Evolutionary conservation across 2,113 vertebrate species (phyloP).

Genomic region (Gasterosteus aculeatus): DNA sequence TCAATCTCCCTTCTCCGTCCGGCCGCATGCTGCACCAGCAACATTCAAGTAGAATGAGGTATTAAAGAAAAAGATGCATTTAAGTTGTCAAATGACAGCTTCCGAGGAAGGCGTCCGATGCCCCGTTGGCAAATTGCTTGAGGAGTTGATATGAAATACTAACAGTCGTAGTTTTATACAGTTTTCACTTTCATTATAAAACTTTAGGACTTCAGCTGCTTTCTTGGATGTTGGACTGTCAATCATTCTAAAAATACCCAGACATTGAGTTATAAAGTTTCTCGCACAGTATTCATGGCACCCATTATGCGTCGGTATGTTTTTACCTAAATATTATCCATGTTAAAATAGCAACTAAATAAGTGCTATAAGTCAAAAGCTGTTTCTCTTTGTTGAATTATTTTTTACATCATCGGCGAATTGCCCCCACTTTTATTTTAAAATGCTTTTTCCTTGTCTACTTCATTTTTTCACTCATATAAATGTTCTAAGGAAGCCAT

Average conservation of each 20-base stretch:
- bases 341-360: slow-evolving; percentile 4
- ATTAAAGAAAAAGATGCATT: slow-evolving; percentile 30
- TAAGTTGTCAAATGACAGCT: slow-evolving; percentile 7
- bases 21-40: slow-evolving; percentile 2
- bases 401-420: slow-evolving; percentile 2
- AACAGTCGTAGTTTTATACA: slow-evolving; percentile 11
- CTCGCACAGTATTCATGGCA: background rate
- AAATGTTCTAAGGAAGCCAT: slow-evolving; percentile 12
- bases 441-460: background rate
- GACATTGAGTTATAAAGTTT: slow-evolving; percentile 14
- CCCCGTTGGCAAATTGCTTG: background rate
- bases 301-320: slow-evolving; percentile 4
- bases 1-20: slow-evolving; percentile 13
- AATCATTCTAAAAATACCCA: slow-evolving; percentile 4
- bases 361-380: background rate
- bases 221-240: slow-evolving; percentile 1
- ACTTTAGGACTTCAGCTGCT: background rate
- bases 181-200: background rate
- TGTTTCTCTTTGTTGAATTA: background rate
- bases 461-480: background rate
- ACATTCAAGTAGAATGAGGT: slow-evolving; percentile 40
- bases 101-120: background rate
- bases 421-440: background rate
- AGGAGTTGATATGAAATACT: slow-evolving; percentile 23
- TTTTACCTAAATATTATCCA: slow-evolving; percentile 13